Conservation (phyloP, 2,888 invertebrate genomes). For the Steromphala cineraria region DNA sequence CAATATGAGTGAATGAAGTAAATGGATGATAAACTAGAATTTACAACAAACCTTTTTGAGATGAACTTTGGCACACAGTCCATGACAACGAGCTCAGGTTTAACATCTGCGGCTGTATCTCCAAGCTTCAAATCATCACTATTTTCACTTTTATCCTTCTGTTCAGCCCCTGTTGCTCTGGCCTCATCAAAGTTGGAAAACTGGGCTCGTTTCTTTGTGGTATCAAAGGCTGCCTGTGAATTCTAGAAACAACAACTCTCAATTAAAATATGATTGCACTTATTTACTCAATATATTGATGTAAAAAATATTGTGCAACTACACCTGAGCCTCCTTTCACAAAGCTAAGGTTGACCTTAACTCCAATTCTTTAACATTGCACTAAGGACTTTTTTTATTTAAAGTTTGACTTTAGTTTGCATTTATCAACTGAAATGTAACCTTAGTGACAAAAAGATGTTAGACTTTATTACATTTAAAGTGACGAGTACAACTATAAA, state of each 20-base stretch:
- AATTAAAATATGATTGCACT: background rate
- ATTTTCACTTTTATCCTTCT: constrained; percentile 21
- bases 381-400: no score
- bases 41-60: constrained; percentile 40
- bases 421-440: no score
- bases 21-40: no score
- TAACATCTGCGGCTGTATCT: constrained; percentile 53
- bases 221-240: constrained; percentile 51
- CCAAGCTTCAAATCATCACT: constrained; percentile 47
- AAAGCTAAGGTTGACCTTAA: no score
- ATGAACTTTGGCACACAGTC: constrained; percentile 55
- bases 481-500: background rate
- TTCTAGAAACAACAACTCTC: constrained; percentile 23
- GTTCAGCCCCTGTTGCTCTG: constrained; percentile 26
- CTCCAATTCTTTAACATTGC: no score
- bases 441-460: background rate
- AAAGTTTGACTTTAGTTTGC: no score
- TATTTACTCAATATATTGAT: no score
- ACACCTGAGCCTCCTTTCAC: no score
- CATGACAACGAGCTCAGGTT: constrained; percentile 44
- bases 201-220: constrained; percentile 45
- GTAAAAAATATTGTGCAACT: no score
- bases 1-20: no score
- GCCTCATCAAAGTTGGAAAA: constrained; percentile 53
- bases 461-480: background rate